These are phyloP conservation scores for Hippopotamus amphibius DNA, from an alignment of 2,113 vertebrate species.

Conservation along the genomic window DNA sequence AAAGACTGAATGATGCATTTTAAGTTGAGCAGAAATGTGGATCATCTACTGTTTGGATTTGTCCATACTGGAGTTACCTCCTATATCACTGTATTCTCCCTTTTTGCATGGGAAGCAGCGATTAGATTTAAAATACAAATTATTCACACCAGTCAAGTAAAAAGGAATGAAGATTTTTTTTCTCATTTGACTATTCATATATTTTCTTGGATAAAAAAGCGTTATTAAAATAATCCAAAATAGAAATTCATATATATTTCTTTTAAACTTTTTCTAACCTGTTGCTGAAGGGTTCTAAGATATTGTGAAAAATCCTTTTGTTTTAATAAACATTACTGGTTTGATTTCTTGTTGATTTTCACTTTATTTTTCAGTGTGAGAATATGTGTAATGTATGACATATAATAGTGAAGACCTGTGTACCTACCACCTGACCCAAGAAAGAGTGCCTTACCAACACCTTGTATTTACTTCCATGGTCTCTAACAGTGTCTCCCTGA, in stretches of 20 bases:
- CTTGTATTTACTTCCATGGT: background rate
- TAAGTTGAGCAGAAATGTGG: background rate
- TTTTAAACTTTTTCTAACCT: constrained; percentile 17
- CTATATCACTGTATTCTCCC: background rate
- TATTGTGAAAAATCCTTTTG: background rate
- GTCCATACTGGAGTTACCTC: background rate
- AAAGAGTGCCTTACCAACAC: background rate
- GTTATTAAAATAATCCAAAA: constrained; percentile 42
- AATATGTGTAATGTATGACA: background rate
- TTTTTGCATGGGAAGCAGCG: background rate
- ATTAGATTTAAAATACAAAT: constrained; percentile 19
- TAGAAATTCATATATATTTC: constrained; percentile 27
- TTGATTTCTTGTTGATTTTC: constrained; percentile 2
- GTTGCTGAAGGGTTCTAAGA: constrained; percentile 11
- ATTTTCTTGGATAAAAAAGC: background rate
- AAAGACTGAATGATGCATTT: background rate
- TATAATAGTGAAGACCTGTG: background rate
- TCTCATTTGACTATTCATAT: background rate
- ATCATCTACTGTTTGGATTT: background rate
- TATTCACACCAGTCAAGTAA: background rate
- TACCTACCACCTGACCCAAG: background rate
- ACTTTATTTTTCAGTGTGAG: background rate
- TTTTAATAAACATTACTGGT: constrained; percentile 14
- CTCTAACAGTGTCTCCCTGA: background rate
- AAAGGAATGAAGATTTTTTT: background rate